Evolutionary conservation across 2,888 invertebrate species (phyloP).

Genomic region (Lasius fuliginosus): DNA sequence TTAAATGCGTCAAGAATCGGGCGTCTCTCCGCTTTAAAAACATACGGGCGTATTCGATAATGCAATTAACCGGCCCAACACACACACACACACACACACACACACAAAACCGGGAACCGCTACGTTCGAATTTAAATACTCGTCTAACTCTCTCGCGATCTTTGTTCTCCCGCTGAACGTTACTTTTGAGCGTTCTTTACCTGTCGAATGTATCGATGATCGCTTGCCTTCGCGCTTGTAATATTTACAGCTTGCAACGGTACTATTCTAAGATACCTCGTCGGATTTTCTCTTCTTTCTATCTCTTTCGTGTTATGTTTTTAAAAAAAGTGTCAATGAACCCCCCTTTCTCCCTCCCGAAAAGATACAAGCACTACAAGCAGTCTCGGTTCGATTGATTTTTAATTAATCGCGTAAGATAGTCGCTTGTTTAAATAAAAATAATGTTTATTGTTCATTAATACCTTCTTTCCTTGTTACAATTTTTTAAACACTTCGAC

Average conservation of each 20-base stretch:
- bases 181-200: not conserved
- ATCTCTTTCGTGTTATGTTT: not conserved
- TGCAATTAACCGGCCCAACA: slow-evolving; percentile 58
- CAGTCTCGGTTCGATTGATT: not conserved
- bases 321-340: not conserved
- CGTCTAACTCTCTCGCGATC: slow-evolving; percentile 27
- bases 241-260: not conserved
- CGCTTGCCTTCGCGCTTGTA: not conserved
- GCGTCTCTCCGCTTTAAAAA: not conserved
- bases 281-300: not conserved
- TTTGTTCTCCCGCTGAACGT: slow-evolving; percentile 31
- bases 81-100: too few relatives aligned
- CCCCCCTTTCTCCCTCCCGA: not conserved
- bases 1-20: not conserved
- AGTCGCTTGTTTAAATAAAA: not conserved
- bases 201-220: slow-evolving; percentile 9
- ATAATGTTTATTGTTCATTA: not conserved
- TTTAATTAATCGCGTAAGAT: not conserved
- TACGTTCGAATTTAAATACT: slow-evolving; percentile 68
- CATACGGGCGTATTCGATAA: slow-evolving; percentile 13
- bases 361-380: not conserved
- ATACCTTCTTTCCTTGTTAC: not conserved
- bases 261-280: not conserved
- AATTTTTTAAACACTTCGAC: not conserved
- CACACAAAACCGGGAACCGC: not conserved